Base-by-base conservation (phyloP, 2,113 vertebrate species). In the Thamnophis sirtalis region DNA sequence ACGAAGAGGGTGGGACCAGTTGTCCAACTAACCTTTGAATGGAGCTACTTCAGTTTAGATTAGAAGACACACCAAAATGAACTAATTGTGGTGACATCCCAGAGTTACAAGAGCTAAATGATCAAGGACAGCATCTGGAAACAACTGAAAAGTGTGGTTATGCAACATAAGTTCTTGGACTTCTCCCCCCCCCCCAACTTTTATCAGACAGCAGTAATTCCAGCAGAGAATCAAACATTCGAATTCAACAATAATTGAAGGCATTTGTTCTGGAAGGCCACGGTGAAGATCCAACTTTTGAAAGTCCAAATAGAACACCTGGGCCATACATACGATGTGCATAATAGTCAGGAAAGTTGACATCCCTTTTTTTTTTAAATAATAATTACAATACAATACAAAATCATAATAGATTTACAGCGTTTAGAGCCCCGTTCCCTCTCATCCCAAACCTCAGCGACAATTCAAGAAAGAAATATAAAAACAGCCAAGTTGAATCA, bases 401-500 rank as follows among this genome's bases (percentile, higher is more conserved):
- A 3, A 86, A 51, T 7, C 51, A 15, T 28, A 15, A 11, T 49
- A 54, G 56, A 1, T 73, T 94, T 48, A 95, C 93, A 9, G n/a
- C 28, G 19, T 55, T 73, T 33, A 73, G 17, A 13, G 84, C 15
- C 19, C 73, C 80, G 2, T 86, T 84, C 63, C 60, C 8, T 68
- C 63, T 86, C 50, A 3, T 58, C 55, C 87, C 93, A 38, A 50
- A 38, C 5, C 4, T 80, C 68, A 17, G 24, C 1, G 5, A 49
- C 50, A 58, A 24, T 19, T 94, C 51, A 94, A 73, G 33, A 95
- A 86, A 13, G 11, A 94, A 3, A 9, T n/a, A 58, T 43, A 24
- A 9, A 24, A 22, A 26, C 26, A 60, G 91, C 93, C 95, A 85
- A 24, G 26, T 95, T 91, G 90, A 88, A 33, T 73, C 3, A 1